Percentiles rank a stretch among this genome's conserved stretches.
Conservation (phyloP, 2,888 invertebrate genomes). For the Poecilobothrus nobilitatus region DNA sequence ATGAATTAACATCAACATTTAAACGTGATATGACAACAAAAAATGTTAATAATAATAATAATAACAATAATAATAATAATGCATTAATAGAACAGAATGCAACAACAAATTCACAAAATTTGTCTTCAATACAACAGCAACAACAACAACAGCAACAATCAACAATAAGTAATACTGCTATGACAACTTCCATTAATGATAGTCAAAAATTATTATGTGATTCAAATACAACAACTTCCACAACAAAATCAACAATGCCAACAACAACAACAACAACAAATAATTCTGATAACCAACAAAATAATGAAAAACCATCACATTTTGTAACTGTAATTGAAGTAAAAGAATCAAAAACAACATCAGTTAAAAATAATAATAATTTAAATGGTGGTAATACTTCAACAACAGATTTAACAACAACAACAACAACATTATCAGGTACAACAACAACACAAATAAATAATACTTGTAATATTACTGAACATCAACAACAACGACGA, state of each 20-base stretch:
- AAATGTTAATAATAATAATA: conserved; percentile 26
- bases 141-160: conserved; percentile 23
- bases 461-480: conserved; percentile 21
- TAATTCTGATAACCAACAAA: conserved; percentile 25
- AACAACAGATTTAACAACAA: conserved; percentile 16
- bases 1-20: conserved; percentile 56
- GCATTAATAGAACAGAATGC: conserved; percentile 12
- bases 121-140: conserved; percentile 10
- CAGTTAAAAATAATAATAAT: conserved; percentile 10
- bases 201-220: conserved; percentile 22
- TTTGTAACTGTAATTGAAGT: conserved; percentile 86
- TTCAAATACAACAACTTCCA: conserved; percentile 2
- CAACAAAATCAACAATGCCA: background rate
- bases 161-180: conserved; percentile 20
- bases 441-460: conserved; percentile 19
- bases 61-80: too few species aligned
- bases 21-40: conserved; percentile 47
- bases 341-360: conserved; percentile 57
- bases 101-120: conserved; percentile 22
- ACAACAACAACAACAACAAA: background rate
- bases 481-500: conserved; percentile 12
- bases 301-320: conserved; percentile 41
- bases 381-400: background rate
- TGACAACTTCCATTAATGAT: conserved; percentile 31
- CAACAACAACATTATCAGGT: conserved; percentile 11